Evolutionary conservation across 2,797 vertebrate species (phyloP), one percentile per base, ranked within the genome.

Genomic region (Tinamus major): DNA sequence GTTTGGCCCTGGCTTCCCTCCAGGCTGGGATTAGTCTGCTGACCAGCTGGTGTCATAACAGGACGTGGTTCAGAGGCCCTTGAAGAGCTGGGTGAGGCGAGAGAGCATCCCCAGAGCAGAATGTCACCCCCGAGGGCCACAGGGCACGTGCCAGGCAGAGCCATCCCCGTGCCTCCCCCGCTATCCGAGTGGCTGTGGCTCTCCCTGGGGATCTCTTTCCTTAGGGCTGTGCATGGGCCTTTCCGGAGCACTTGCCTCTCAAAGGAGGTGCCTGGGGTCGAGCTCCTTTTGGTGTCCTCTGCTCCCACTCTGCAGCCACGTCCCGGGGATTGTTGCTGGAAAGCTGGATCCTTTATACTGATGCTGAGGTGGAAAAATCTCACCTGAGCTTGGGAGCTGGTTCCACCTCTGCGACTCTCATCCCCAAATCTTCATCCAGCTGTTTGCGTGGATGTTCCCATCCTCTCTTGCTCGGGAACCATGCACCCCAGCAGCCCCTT

Each of bases 1-100:
- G 84, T 96, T 88, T 65, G 76, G 94, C 83, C 94, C 93, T 94
- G 94, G 95, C 96, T 87, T 74, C 84, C 65, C 86, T 96, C 94
- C 95, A 94, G 92, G 56, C 88, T n/a, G 8, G 86, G 94, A 96
- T 95, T 94, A 95, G 90, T 94, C 71, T 84, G 86, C 86, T 94
- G 95, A 85, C 94, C 94, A 93, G 90, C 93, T 94, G 91, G 85
- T 95, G 91, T 93, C 75, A 81, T 48, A 82, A 42, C 75, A 18
- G 3, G 71, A 27, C 0, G 0, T 64, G 65, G 46, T 77, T 88
- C 58, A 81, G 69, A 92, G 78, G 80, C 80, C 91, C 56, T 64
- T 63, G 48, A 33, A 24, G 59, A 78, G 70, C 53, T 79, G 72
- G 69, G 26, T 1, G 24, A 92, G 74, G 63, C n/a, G 80, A 53